These are phyloP conservation scores for Mya arenaria DNA, from an alignment of 1,140 invertebrate species.

Conservation along the genomic window DNA sequence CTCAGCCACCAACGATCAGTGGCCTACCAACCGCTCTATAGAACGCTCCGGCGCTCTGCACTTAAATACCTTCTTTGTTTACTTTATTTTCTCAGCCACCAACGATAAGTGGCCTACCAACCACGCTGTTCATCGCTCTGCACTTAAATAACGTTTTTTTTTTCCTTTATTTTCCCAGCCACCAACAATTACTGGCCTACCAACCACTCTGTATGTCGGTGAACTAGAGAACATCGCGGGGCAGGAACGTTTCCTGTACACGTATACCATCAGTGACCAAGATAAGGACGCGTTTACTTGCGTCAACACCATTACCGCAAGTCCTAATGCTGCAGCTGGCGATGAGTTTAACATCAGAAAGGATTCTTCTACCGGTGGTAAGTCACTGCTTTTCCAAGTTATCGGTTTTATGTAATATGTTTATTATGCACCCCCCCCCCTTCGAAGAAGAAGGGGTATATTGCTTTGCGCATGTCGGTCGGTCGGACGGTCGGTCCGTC, in stretches of 20 bases:
- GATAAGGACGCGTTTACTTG: conserved; percentile 11
- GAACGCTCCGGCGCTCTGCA: too few relatives aligned
- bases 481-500: background rate
- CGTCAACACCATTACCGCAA: background rate
- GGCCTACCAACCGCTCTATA: too few relatives aligned
- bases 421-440: background rate
- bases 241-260: conserved; percentile 10
- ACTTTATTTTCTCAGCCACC: too few relatives aligned
- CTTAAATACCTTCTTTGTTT: too few relatives aligned
- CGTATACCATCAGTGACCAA: background rate
- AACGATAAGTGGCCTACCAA: too few relatives aligned
- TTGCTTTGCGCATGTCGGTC: background rate
- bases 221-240: conserved; percentile 11
- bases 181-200: conserved; percentile 5
- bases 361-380: background rate
- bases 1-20: too few relatives aligned
- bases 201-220: background rate
- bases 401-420: background rate
- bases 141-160: background rate
- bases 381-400: background rate
- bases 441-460: background rate
- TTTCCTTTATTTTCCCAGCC: background rate
- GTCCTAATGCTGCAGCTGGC: background rate
- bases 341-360: conserved; percentile 6
- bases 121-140: too few relatives aligned